These are phyloP conservation scores for Trachythela sp. DNA, from an alignment of 64 coral and sea anemone species.

Conservation along the genomic window DNA sequence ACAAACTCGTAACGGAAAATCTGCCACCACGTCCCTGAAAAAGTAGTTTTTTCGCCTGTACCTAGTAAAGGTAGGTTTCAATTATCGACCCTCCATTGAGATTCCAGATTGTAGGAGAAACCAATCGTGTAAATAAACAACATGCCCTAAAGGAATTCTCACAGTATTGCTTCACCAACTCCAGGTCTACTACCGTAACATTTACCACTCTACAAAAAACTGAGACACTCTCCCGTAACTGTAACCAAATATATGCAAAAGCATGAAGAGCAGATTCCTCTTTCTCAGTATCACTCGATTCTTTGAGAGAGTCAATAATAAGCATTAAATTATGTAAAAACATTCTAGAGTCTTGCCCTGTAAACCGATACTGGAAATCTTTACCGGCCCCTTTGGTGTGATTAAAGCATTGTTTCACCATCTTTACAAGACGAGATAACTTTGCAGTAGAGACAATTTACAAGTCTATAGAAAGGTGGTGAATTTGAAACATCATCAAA, in stretches of 20 bases:
- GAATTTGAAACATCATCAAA: not conserved
- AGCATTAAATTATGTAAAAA: slow-evolving; percentile 5
- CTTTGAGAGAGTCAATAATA: not conserved
- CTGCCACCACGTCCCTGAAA: slow-evolving; percentile 56
- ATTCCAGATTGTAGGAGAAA: slow-evolving; percentile 69
- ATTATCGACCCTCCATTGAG: slow-evolving; percentile 72
- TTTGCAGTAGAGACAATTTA: not conserved
- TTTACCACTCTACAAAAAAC: slow-evolving; percentile 65
- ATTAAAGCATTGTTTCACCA: slow-evolving; percentile 6
- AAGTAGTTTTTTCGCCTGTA: slow-evolving; percentile 66
- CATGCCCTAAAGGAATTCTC: slow-evolving; percentile 57
- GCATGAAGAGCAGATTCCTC: slow-evolving; percentile 46
- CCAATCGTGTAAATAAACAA: slow-evolving; percentile 44
- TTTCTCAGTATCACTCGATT: not conserved
- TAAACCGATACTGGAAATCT: not conserved
- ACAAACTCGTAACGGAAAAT: slow-evolving; percentile 78
- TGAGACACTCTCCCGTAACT: slow-evolving; percentile 56
- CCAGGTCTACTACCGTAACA: slow-evolving; percentile 50
- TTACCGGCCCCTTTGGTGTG: not conserved
- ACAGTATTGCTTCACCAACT: slow-evolving; percentile 48
- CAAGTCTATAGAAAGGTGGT: not conserved
- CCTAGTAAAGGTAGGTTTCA: slow-evolving; percentile 57
- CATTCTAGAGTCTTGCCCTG: not conserved
- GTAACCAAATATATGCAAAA: slow-evolving; percentile 61
- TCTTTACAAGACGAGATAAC: too few species aligned